Conservation (phyloP, 1,140 invertebrate species). For the Sinella curviseta region DNA sequence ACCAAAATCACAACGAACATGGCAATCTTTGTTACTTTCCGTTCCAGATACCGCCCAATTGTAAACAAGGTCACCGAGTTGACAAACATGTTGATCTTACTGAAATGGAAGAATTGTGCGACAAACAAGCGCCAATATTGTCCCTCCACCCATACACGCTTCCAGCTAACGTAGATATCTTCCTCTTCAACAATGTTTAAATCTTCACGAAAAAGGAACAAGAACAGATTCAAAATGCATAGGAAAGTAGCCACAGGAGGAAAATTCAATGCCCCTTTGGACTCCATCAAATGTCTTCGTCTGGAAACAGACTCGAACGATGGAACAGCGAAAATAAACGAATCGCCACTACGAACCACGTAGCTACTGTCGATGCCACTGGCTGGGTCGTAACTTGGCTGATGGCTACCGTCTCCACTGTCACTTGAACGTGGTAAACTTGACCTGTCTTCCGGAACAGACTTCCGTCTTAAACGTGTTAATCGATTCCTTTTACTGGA, state of each 20-base stretch:
- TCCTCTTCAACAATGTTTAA: not conserved
- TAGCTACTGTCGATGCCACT: too few relatives aligned
- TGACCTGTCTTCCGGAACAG: too few relatives aligned
- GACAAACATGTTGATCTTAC: not conserved
- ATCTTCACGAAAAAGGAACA: not conserved
- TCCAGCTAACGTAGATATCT: conserved; percentile 27
- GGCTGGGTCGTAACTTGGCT: too few relatives aligned
- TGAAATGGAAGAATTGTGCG: conserved; percentile 32
- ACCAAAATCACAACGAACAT: conserved; percentile 14
- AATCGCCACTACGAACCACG: too few relatives aligned
- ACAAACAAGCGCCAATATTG: conserved; percentile 32
- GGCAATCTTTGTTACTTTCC: not conserved
- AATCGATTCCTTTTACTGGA: too few relatives aligned
- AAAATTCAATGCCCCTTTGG: not conserved
- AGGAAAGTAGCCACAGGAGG: not conserved
- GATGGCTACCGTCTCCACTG: too few relatives aligned
- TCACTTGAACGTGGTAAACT: too few relatives aligned
- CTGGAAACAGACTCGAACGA: too few relatives aligned
- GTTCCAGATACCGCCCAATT: conserved; percentile 27
- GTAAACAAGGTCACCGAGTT: conserved; percentile 10
- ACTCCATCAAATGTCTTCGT: not conserved
- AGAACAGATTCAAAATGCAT: not conserved
- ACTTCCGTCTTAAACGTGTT: too few relatives aligned
- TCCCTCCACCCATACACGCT: not conserved
- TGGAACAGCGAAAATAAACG: too few relatives aligned